Conservation (phyloP, 2,113 vertebrate genomes). For the Corythornis cristatus region DNA sequence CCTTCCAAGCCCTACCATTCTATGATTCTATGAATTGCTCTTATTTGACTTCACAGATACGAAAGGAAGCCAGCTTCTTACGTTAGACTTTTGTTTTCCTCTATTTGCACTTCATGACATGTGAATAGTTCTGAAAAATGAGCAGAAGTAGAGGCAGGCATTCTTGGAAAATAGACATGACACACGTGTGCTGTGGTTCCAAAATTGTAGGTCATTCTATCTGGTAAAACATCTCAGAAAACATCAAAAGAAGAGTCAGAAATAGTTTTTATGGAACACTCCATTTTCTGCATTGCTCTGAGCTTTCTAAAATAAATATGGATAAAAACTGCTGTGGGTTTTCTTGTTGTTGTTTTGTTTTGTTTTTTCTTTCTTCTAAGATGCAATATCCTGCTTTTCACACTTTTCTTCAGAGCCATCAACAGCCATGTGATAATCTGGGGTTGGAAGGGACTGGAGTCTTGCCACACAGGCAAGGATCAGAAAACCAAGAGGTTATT, state of each 20-base stretch:
- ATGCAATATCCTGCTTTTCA: background rate
- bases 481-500: background rate
- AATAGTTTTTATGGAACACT: background rate
- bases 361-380: background rate
- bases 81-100: background rate
- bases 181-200: background rate
- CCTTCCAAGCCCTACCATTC: too few species aligned
- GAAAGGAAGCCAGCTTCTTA: background rate
- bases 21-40: background rate
- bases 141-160: background rate
- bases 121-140: background rate
- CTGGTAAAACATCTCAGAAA: background rate
- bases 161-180: background rate
- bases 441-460: background rate
- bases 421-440: background rate
- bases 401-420: background rate
- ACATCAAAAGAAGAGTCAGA: background rate
- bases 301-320: background rate
- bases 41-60: background rate
- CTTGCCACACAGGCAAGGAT: background rate
- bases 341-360: background rate
- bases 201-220: background rate
- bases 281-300: background rate
- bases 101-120: background rate
- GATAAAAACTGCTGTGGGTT: background rate